Base-by-base conservation (phyloP, 2,113 vertebrate genomes). In the Dendropsophus ebraccatus region DNA sequence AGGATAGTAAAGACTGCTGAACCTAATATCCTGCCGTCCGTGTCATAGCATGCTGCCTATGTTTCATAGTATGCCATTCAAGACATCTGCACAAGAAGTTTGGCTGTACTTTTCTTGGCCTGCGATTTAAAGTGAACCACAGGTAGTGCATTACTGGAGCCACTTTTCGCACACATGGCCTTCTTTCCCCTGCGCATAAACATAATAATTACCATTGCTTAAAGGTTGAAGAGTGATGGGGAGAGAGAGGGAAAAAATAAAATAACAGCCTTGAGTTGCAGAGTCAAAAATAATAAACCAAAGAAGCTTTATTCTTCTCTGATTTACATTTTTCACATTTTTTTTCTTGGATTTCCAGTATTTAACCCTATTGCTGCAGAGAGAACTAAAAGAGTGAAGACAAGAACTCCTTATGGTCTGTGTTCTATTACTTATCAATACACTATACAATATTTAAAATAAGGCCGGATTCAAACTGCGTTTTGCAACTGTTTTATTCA, bases 131-230 rank as follows among this genome's bases (percentile, higher is more conserved):
- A 49, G n/a, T 72, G 77, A 86, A 81, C 84, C 84, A 32, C 84
- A 86, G 84, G 84, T 73, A 86, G 62, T 80, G 35, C 62, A 81
- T 80, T 86, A 86, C 58, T 54, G 65, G 76, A 86, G 62, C 76
- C 52, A 86, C 84, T 80, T 86, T 85, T 80, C 60, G 49, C 28
- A 70, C 76, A 86, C 50, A 30, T 73, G 41, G 25, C 37, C 65
- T 80, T 69, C 21, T 50, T 41, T 80, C 28, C 49, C 50, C 32
- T 58, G 65, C 19, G 32, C 76, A 86, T 80, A 86, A 86, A 86
- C 84, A 86, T 86, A 81, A 86, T 81, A 81, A 86, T 86, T 86
- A 86, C 14, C 21, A 35, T 30, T 37, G 16, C 50, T 72, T 72
- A 81, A 86, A 81, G 76, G 84, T 72, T 86, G n/a, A 65, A 19